Evolutionary conservation across 2,888 invertebrate genomes (phyloP).

Genomic region (Drosophila parthenogenetica): DNA sequence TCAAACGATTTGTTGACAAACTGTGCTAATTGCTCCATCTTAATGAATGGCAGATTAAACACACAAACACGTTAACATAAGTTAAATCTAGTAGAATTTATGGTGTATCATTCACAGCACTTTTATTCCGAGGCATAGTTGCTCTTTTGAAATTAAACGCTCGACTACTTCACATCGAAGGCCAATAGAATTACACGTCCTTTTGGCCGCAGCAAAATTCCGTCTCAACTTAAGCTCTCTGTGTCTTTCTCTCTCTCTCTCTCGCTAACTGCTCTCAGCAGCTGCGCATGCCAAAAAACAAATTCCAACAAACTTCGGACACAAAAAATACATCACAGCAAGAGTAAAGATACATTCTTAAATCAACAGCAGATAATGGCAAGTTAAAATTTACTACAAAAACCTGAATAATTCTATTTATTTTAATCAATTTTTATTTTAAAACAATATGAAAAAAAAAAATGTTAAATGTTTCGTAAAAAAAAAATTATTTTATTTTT

Average conservation of each 20-base stretch:
- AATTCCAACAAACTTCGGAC: background rate
- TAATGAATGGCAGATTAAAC: slow-evolving; percentile 7
- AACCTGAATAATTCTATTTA: background rate
- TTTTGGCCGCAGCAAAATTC: slow-evolving; percentile 47
- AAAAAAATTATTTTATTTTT: background rate
- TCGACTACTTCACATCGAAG: slow-evolving; percentile 62
- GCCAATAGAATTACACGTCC: slow-evolving; percentile 69
- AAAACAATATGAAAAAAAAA: background rate
- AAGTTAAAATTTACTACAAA: background rate
- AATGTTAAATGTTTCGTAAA: no score
- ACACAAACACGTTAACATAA: slow-evolving; percentile 4
- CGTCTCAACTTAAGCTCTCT: slow-evolving; percentile 24
- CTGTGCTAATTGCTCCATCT: slow-evolving; percentile 95
- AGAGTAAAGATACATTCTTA: slow-evolving; percentile 11
- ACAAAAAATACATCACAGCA: slow-evolving; percentile 24
- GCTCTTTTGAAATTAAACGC: slow-evolving; percentile 61
- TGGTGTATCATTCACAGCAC: slow-evolving; percentile 40
- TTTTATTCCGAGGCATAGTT: slow-evolving; percentile 66
- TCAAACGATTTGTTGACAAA: slow-evolving; percentile 95
- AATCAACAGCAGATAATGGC: slow-evolving; percentile 41
- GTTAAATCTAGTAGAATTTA: background rate
- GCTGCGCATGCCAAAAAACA: slow-evolving; percentile 53
- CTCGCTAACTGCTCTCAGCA: slow-evolving; percentile 28
- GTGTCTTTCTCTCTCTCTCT: slow-evolving; percentile 20
- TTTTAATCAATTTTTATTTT: background rate